Conservation (phyloP, 2,113 vertebrate species). For the Menidia beryllina region DNA sequence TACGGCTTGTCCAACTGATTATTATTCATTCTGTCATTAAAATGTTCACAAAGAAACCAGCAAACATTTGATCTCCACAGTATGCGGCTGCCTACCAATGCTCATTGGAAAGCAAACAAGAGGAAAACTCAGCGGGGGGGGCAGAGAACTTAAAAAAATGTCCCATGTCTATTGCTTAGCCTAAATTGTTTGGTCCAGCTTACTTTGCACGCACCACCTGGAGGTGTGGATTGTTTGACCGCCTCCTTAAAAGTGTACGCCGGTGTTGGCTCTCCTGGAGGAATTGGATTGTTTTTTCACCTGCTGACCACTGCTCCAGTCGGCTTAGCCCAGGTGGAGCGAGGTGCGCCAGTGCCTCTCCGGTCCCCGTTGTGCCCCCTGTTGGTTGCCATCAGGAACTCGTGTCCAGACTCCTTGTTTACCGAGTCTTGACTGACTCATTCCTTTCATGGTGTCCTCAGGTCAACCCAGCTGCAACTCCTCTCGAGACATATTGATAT, state of each 20-base stretch:
- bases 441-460: conserved; percentile 42
- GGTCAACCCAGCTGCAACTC: conserved; percentile 34
- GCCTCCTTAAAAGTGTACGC: conserved; percentile 51
- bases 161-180: conserved; percentile 42
- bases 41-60: neutral
- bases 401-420: conserved; percentile 28
- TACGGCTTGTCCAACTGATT: neutral
- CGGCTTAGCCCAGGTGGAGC: conserved; percentile 29
- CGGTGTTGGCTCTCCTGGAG: conserved; percentile 49
- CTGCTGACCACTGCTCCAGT: conserved; percentile 59
- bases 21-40: neutral
- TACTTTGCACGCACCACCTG: conserved; percentile 31
- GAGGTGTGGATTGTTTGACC: conserved; percentile 52
- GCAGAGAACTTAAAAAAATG: conserved; percentile 27
- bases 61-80: neutral
- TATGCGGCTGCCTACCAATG: neutral
- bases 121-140: conserved; percentile 20
- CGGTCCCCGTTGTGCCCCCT: conserved; percentile 56
- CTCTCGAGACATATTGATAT: conserved; percentile 51
- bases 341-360: conserved; percentile 58
- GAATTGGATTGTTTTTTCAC: conserved; percentile 69
- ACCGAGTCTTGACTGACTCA: conserved; percentile 23
- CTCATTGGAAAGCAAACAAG: conserved; percentile 29
- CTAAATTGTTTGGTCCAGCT: conserved; percentile 55
- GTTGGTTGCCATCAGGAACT: conserved; percentile 58